A percentile compares a stretch with the other conserved stretches of the same genome.
These are phyloP conservation scores for Chydorus sphaericus DNA, from an alignment of 2,888 invertebrate genomes.

Conservation along the genomic window DNA sequence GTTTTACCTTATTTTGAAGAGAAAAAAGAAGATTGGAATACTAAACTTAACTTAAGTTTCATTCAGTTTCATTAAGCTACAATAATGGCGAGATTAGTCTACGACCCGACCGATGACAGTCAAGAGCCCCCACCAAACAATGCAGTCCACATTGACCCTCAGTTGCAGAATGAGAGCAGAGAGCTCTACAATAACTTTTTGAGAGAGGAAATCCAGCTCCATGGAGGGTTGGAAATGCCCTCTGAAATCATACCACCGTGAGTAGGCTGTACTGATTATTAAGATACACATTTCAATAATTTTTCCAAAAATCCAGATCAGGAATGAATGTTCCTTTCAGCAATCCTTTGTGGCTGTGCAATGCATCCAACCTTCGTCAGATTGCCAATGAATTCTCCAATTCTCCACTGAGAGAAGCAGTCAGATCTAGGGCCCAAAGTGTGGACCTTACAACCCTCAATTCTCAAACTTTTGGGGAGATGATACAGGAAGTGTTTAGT, in stretches of 20 bases:
- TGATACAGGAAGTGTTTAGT: constrained; percentile 8
- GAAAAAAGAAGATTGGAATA: neutral
- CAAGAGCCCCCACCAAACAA: neutral
- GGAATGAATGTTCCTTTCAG: neutral
- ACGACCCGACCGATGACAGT: constrained; percentile 4
- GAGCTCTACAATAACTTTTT: constrained; percentile 2
- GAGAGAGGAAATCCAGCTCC: neutral
- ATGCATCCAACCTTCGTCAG: neutral
- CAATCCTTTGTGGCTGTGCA: constrained; percentile 1
- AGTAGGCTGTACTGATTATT: neutral
- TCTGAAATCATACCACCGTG: neutral
- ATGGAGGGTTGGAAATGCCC: neutral
- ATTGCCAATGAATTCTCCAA: constrained; percentile 7
- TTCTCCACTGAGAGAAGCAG: neutral
- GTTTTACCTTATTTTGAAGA: too few species aligned
- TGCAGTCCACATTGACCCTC: neutral
- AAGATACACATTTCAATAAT: neutral
- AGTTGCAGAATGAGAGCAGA: neutral
- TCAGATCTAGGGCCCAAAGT: neutral
- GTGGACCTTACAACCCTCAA: constrained; percentile 3
- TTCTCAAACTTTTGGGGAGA: constrained; percentile 1
- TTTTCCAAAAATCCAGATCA: too few species aligned
- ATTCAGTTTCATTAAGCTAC: neutral
- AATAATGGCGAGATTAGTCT: constrained; percentile 1
- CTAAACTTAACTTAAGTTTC: neutral